A percentile compares a stretch with the other conserved stretches of the same genome.
These are phyloP conservation scores for Yponomeuta cagnagella DNA, from an alignment of 2,888 invertebrate genomes.

Conservation along the genomic window DNA sequence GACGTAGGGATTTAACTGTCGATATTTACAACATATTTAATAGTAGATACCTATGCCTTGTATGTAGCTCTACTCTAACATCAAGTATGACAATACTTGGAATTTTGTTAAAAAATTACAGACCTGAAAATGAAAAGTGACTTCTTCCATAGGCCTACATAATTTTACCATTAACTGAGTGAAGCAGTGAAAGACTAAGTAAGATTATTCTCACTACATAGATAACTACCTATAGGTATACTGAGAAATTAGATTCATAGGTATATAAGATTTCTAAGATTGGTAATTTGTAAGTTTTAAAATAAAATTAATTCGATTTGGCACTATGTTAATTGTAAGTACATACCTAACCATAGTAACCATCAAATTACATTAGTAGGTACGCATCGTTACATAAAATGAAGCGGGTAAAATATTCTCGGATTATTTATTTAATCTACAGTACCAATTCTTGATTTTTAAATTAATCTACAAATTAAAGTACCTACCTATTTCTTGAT, in stretches of 20 bases:
- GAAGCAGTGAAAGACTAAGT: too few relatives aligned
- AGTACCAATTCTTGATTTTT: too few relatives aligned
- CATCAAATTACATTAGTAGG: background rate
- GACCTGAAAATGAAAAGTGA: background rate
- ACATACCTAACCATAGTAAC: background rate
- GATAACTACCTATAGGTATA: background rate
- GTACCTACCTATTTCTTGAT: background rate
- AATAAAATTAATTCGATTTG: background rate
- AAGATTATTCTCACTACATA: background rate
- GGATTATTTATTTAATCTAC: too few relatives aligned
- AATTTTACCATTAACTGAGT: background rate
- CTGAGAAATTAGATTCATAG: background rate
- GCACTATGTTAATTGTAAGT: background rate
- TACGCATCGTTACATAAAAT: background rate
- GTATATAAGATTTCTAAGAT: background rate
- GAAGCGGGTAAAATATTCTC: too few relatives aligned
- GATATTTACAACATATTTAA: background rate
- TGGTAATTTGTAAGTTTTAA: background rate
- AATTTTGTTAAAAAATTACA: background rate
- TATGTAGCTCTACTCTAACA: background rate
- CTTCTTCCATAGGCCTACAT: background rate
- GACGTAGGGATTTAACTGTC: background rate
- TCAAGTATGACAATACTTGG: background rate
- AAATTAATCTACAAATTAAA: too few relatives aligned
- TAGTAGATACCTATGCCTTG: background rate